Percentiles rank a stretch among this genome's conserved stretches.
These are phyloP conservation scores for Drosophila kurseongensis DNA, from an alignment of 1,140 invertebrate genomes.

Conservation along the genomic window DNA sequence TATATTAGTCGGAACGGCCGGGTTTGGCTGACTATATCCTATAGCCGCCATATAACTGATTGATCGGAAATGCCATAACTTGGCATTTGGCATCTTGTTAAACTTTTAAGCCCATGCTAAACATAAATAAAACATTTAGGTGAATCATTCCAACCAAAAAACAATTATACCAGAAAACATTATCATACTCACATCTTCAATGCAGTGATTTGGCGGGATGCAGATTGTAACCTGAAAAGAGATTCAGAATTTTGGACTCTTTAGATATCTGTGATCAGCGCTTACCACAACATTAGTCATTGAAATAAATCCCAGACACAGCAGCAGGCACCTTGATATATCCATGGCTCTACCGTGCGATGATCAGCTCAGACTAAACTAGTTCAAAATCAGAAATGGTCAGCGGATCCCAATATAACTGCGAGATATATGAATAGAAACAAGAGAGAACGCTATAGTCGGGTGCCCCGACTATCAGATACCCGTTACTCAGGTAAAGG, in stretches of 20 bases:
- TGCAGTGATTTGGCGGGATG: slow-evolving; percentile 58
- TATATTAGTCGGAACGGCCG: no score
- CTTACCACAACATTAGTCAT: slow-evolving; percentile 8
- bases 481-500: no score
- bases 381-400: slow-evolving; percentile 16
- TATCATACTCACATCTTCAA: slow-evolving; percentile 63
- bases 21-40: no score
- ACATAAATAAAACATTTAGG: neutral
- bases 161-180: no score
- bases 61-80: no score
- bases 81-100: no score
- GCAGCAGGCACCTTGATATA: neutral
- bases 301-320: slow-evolving; percentile 8
- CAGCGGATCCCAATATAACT: slow-evolving; percentile 13
- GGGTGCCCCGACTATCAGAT: no score
- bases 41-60: no score
- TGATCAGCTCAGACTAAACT: slow-evolving; percentile 31
- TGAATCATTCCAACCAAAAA: no score
- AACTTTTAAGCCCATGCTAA: no score
- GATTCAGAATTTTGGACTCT: no score
- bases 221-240: slow-evolving; percentile 48
- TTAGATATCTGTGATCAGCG: neutral
- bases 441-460: no score
- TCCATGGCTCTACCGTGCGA: slow-evolving; percentile 27
- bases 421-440: slow-evolving; percentile 29